Conservation (phyloP, 2,888 invertebrate genomes). For the Germaria angustata region DNA sequence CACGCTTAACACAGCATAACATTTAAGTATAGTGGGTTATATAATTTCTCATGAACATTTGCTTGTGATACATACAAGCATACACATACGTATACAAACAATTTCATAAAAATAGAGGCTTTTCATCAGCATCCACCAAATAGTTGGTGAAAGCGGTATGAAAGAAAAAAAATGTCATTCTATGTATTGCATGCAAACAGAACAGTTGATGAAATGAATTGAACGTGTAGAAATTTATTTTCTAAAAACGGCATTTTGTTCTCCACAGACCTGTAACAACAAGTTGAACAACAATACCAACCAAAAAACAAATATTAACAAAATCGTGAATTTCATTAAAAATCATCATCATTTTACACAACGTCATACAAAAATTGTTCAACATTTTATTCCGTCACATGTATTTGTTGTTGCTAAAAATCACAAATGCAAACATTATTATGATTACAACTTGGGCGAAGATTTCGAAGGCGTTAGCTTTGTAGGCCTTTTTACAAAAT, state of each 20-base stretch:
- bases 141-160: constrained; percentile 46
- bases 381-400: constrained; percentile 32
- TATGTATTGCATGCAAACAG: background rate
- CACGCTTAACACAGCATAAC: constrained; percentile 38
- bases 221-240: constrained; percentile 50
- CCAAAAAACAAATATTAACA: constrained; percentile 63
- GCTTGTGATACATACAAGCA: too few relatives aligned
- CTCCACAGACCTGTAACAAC: background rate
- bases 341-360: constrained; percentile 60
- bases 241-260: constrained; percentile 34
- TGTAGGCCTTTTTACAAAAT: background rate
- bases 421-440: background rate
- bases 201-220: constrained; percentile 4
- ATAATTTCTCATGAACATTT: too few relatives aligned
- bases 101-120: constrained; percentile 13
- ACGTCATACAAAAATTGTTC: constrained; percentile 37
- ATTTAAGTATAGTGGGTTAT: constrained; percentile 11
- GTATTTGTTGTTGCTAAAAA: constrained; percentile 16
- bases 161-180: constrained; percentile 1
- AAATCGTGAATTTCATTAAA: constrained; percentile 66
- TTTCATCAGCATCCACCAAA: constrained; percentile 16
- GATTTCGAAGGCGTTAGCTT: background rate
- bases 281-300: constrained; percentile 40
- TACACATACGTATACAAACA: too few relatives aligned
- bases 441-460: too few relatives aligned